A percentile compares a stretch with the other conserved stretches of the same genome.
These are phyloP conservation scores for Picathartes gymnocephalus DNA, from an alignment of 2,113 vertebrate genomes.

Conservation along the genomic window DNA sequence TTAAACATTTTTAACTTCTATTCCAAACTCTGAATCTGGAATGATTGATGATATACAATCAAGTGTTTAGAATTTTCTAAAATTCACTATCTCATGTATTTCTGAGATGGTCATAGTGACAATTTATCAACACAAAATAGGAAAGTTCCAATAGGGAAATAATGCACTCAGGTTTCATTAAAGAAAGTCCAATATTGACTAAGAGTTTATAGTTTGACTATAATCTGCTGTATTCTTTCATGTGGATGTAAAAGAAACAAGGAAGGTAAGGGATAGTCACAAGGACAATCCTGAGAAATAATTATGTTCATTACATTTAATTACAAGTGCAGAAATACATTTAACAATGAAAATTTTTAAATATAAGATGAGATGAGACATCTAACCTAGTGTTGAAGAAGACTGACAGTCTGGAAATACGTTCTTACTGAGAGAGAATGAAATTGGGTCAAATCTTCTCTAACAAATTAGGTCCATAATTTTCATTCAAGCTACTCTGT, in stretches of 20 bases:
- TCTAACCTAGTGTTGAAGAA: background rate
- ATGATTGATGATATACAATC: background rate
- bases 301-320: background rate
- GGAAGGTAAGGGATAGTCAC: background rate
- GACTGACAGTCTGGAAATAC: background rate
- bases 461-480: background rate
- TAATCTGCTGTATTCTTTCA: background rate
- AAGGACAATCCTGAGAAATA: background rate
- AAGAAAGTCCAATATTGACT: background rate
- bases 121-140: background rate
- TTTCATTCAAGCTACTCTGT: background rate
- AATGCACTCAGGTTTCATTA: background rate
- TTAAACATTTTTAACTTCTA: background rate
- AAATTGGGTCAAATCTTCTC: background rate
- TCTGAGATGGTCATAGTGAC: background rate
- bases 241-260: background rate
- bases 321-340: background rate
- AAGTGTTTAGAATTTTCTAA: background rate
- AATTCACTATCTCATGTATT: background rate
- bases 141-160: background rate
- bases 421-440: background rate
- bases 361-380: background rate
- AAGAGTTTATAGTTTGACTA: background rate
- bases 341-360: background rate
- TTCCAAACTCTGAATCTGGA: background rate